Conservation (phyloP, 2,113 vertebrate species). For the Etia nguti region DNA sequence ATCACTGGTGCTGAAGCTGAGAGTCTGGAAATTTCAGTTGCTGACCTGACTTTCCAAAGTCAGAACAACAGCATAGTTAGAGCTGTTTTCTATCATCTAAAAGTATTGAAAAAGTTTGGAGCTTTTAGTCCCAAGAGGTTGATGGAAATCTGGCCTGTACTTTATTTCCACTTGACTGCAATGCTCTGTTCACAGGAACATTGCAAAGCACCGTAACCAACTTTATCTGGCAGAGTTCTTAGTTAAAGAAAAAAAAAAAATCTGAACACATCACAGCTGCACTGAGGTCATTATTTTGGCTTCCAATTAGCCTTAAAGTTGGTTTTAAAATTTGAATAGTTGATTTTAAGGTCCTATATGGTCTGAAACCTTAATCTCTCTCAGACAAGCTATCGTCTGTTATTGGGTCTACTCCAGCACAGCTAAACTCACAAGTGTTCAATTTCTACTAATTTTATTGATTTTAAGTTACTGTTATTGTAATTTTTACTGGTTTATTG, state of each 20-base stretch:
- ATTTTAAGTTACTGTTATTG: not conserved
- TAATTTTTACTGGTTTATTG: not conserved
- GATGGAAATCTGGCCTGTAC: not conserved
- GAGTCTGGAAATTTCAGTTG: not conserved
- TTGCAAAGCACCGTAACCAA: not conserved
- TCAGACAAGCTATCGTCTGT: not conserved
- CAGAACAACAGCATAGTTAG: no score
- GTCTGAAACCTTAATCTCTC: not conserved
- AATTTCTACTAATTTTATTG: not conserved
- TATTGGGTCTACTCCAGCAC: not conserved
- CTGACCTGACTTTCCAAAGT: not conserved
- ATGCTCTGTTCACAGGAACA: not conserved
- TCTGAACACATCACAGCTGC: not conserved
- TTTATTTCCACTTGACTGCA: not conserved
- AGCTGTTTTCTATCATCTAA: not conserved
- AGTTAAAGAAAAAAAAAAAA: not conserved
- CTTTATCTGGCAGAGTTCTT: not conserved
- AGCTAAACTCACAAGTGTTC: not conserved
- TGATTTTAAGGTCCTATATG: not conserved
- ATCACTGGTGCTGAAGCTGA: not conserved
- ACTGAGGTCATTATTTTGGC: not conserved
- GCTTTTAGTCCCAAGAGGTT: not conserved
- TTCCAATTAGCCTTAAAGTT: not conserved
- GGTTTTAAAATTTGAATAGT: not conserved
- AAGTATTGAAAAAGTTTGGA: not conserved